Percentiles rank a stretch among this genome's conserved stretches.
phyloP scores from a whole-genome alignment of 2,797 vertebrate species.

The Brachyalestes nurse region DNA sequence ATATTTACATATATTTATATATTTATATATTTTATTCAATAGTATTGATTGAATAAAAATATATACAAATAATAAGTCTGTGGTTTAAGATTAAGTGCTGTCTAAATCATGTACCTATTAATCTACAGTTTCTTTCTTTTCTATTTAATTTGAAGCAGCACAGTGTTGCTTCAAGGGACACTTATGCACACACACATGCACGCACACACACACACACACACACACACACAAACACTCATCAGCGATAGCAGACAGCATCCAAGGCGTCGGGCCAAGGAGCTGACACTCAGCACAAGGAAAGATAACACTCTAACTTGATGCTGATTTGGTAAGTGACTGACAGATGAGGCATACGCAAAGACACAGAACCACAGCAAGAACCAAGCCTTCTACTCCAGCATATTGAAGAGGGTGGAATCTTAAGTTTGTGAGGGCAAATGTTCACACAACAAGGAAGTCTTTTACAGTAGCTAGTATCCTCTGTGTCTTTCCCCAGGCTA shows the following conservation, averaged over 20 bases:
- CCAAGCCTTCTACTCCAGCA: background rate
- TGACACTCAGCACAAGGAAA: conserved; percentile 58
- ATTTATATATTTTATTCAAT: too few relatives aligned
- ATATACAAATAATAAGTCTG: too few relatives aligned
- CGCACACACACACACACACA: conserved; percentile 11
- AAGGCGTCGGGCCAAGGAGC: conserved; percentile 52
- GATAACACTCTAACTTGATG: conserved; percentile 57
- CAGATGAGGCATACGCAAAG: conserved; percentile 35
- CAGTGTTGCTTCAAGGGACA: conserved; percentile 9
- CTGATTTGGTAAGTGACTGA: conserved; percentile 59
- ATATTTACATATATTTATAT: too few relatives aligned
- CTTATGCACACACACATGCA: background rate
- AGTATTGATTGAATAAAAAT: too few relatives aligned
- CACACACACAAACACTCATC: conserved; percentile 45
- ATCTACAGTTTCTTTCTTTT: background rate
- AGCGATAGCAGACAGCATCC: conserved; percentile 50
- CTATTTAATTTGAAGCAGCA: background rate
- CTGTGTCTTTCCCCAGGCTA: conserved; percentile 45
- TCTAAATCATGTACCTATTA: background rate
- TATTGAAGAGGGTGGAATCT: background rate
- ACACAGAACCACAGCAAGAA: conserved; percentile 7
- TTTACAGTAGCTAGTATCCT: conserved; percentile 50
- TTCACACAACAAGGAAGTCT: conserved; percentile 41
- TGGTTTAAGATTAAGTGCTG: too few relatives aligned
- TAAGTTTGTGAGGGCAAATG: conserved; percentile 30